Evolutionary conservation across 2,888 invertebrate species (phyloP).

Genomic region (Limenitis camilla): DNA sequence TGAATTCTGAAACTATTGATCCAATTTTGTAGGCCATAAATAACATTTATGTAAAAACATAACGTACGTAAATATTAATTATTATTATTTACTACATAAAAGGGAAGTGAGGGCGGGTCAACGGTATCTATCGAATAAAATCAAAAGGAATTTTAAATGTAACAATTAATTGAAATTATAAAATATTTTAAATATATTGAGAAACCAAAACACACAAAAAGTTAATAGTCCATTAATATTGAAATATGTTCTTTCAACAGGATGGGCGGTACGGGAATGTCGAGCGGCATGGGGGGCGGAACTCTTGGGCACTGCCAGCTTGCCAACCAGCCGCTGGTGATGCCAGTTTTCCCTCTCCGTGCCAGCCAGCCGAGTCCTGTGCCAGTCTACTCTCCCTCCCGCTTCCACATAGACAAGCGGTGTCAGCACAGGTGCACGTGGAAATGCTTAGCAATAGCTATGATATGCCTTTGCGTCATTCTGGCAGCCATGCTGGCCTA

Average conservation of each 20-base stretch:
- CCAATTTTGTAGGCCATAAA: too few species aligned
- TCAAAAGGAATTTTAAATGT: too few species aligned
- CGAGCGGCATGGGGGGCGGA: constrained; percentile 77
- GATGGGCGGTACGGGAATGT: constrained; percentile 72
- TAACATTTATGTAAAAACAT: too few species aligned
- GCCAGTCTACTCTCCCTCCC: constrained; percentile 86
- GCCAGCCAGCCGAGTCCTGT: constrained; percentile 88
- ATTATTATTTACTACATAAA: too few species aligned
- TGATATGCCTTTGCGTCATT: constrained; percentile 92
- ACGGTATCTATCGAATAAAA: too few species aligned
- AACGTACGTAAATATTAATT: too few species aligned
- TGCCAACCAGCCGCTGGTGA: constrained; percentile 84
- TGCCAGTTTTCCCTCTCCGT: constrained; percentile 90
- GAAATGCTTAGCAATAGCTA: constrained; percentile 95
- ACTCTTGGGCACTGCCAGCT: constrained; percentile 80
- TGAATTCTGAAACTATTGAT: too few species aligned
- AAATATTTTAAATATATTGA: background rate
- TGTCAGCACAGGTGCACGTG: constrained; percentile 96
- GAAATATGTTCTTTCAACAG: constrained; percentile 43
- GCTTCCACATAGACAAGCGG: constrained; percentile 95
- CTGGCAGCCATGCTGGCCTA: constrained; percentile 95
- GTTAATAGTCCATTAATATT: background rate
- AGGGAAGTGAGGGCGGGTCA: too few species aligned
- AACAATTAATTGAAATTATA: background rate
- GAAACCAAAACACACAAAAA: background rate